Conservation (phyloP, 2,113 vertebrate genomes). For the Neopipo cinnamomea region DNA sequence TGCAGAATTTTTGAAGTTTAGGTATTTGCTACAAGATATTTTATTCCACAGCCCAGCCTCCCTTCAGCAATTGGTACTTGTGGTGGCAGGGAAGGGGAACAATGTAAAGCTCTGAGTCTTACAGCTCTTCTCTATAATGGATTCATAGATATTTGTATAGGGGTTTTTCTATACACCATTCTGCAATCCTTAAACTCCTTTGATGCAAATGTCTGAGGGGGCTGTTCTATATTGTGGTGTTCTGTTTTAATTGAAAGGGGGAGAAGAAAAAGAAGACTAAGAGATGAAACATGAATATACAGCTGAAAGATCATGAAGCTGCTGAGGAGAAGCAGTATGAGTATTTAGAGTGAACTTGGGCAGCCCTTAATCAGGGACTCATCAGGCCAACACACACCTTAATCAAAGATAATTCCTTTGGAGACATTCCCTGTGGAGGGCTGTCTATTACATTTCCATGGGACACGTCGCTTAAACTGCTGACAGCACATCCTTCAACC, state of each 20-base stretch:
- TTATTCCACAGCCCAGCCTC: not conserved
- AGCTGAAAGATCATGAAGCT: not conserved
- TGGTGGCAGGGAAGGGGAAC: not conserved
- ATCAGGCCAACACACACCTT: not conserved
- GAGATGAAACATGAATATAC: not conserved
- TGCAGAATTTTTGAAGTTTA: not conserved
- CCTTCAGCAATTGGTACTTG: not conserved
- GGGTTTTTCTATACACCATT: not conserved
- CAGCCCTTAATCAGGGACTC: not conserved
- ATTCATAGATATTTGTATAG: not conserved
- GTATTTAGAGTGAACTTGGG: not conserved
- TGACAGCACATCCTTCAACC: conserved; percentile 28
- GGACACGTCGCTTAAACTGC: not conserved
- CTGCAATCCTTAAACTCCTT: not conserved
- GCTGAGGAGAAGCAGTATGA: not conserved
- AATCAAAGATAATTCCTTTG: not conserved
- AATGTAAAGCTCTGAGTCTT: not conserved
- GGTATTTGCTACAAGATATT: not conserved
- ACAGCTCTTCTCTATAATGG: not conserved
- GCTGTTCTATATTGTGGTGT: not conserved
- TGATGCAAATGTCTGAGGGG: not conserved
- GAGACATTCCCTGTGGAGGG: not conserved
- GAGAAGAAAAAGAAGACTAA: not conserved
- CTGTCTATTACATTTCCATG: not conserved
- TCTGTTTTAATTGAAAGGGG: not conserved